Evolutionary conservation across 1,140 invertebrate species (phyloP).

Genomic region (Mactra quadrangularis): DNA sequence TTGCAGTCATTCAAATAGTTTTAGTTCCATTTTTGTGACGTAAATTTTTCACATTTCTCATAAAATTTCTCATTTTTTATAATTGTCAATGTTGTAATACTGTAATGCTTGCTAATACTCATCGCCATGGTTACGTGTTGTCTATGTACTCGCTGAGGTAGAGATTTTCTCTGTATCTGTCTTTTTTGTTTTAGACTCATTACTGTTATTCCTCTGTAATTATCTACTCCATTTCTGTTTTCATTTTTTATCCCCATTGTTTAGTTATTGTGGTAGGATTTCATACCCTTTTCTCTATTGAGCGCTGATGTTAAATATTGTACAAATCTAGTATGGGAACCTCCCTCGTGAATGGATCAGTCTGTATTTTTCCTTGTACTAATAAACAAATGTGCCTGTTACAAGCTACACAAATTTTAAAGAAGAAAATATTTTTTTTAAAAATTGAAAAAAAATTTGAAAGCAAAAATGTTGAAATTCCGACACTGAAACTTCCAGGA

Average conservation of each 20-base stretch:
- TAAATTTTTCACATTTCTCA: too few relatives aligned
- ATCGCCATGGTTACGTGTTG: conserved; percentile 32
- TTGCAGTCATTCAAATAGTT: too few relatives aligned
- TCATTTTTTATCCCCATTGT: conserved; percentile 10
- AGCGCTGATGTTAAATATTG: conserved; percentile 13
- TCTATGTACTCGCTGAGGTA: conserved; percentile 21
- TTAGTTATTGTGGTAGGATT: conserved; percentile 14
- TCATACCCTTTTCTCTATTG: background rate
- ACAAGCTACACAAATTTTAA: conserved; percentile 25
- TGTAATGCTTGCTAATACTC: conserved; percentile 19
- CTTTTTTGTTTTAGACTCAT: too few relatives aligned
- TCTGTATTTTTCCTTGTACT: conserved; percentile 2
- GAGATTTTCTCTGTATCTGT: too few relatives aligned
- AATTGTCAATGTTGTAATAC: conserved; percentile 26
- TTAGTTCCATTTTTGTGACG: too few relatives aligned
- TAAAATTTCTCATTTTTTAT: too few relatives aligned
- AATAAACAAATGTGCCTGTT: conserved; percentile 12
- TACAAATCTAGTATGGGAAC: conserved; percentile 15
- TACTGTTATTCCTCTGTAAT: too few relatives aligned
- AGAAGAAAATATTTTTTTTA: too few relatives aligned
- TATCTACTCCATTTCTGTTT: too few relatives aligned
- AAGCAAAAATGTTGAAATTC: conserved; percentile 20
- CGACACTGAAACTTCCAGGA: conserved; percentile 50
- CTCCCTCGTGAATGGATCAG: background rate
- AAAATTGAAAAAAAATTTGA: too few relatives aligned